Base-by-base conservation (phyloP, 64 coral and sea anemone genomes). In the Platygyra sinensis region DNA sequence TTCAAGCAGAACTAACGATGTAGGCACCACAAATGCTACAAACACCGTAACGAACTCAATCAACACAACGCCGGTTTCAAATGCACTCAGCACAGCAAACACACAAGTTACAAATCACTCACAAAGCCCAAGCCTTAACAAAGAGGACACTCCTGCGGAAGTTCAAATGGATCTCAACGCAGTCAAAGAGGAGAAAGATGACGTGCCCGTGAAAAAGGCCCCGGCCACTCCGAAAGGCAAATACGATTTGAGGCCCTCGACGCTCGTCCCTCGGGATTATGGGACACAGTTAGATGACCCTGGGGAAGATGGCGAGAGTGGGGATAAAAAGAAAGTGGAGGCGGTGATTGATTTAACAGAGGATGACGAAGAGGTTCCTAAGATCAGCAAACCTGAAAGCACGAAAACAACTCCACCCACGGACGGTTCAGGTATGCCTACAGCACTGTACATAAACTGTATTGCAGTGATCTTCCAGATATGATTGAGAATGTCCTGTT, bases 301-400 rank as follows among this genome's bases (percentile, higher is more conserved):
- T 57, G 24, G 0, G 5, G n/a, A 69, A 18, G 62, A 65, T 18
- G 62, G 24, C 1, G 60, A 83, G 17, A 42, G 52, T 71, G 81
- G 25, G 8, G 36, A 72, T 15, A 72, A 49, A 10, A 42, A 50
- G 32, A 85, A 85, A 25, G 63, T 52, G 28, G 81, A 85, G 24
- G 81, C 63, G 49, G 81, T 85, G 22, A 85, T 85, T 71, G 81
- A 85, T 65, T 30, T 85, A 22, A 85, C 81, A 17, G 81, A 71
- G 25, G 81, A 85, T 17, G 81, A 85, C 24, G 81, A 85, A 9
- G 60, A 14, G 0, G 65, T 11, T 2, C 5, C n/a, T 29, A 25
- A 29, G 65, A 22, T 27, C 9, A 69, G 6, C n/a, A 69, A 69
- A n/a, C 19, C 55, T 80, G 55, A 36, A 7, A 27, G 13, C 9